These are phyloP conservation scores for Geodia barretti DNA, from an alignment of 37 sponge, comb jelly and placozoan genomes.

Conservation along the genomic window DNA sequence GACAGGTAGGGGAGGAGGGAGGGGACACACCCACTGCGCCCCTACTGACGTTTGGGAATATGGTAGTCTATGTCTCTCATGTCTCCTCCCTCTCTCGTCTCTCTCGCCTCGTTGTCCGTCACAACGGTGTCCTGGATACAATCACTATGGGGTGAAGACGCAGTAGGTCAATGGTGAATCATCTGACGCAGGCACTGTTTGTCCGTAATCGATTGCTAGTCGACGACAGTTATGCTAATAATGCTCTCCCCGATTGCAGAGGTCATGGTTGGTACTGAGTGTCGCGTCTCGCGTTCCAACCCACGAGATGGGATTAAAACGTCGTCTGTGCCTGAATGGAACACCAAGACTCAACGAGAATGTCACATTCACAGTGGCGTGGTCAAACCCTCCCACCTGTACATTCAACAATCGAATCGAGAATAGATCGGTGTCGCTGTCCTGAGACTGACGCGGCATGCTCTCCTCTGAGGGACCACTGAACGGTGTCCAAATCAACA, in stretches of 20 bases:
- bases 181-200: conserved; percentile 41
- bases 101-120: conserved; percentile 7
- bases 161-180: conserved; percentile 49
- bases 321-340: conserved; percentile 31
- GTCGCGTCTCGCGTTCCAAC: neutral
- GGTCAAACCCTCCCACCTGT: conserved; percentile 36
- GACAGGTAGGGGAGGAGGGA: conserved; percentile 27
- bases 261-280: conserved; percentile 25
- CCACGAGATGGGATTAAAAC: conserved; percentile 19
- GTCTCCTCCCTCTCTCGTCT: too few relatives aligned
- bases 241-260: neutral
- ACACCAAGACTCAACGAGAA: conserved; percentile 55
- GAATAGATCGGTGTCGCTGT: conserved; percentile 44
- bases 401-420: conserved; percentile 11
- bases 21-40: conserved; percentile 61
- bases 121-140: conserved; percentile 19
- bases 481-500: conserved; percentile 40
- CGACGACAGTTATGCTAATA: conserved; percentile 54
- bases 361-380: conserved; percentile 2
- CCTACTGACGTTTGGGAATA: conserved; percentile 28
- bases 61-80: conserved; percentile 54
- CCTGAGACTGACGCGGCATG: conserved; percentile 3
- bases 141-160: neutral
- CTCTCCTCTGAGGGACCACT: neutral
- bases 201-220: conserved; percentile 7